These are phyloP conservation scores for Netelia inedita DNA, from an alignment of 2,888 invertebrate species.

Conservation along the genomic window DNA sequence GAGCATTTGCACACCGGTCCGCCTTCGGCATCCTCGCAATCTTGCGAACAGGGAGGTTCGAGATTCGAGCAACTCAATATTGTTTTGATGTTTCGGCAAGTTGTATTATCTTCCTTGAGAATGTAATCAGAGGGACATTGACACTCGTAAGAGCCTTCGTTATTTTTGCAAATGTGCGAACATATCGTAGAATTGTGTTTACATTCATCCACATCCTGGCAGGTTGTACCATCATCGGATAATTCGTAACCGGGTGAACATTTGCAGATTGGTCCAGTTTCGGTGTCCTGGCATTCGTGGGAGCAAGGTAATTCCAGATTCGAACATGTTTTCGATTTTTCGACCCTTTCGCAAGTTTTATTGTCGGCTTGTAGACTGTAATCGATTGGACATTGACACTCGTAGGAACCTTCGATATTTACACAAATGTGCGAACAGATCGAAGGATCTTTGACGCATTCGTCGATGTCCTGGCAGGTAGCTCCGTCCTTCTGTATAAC, in stretches of 20 bases:
- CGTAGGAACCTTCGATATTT: conserved; percentile 79
- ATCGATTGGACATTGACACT: conserved; percentile 86
- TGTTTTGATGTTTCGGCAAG: conserved; percentile 83
- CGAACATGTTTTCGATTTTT: conserved; percentile 76
- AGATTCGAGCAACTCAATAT: conserved; percentile 72
- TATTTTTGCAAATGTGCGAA: conserved; percentile 86
- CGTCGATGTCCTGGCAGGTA: conserved; percentile 81
- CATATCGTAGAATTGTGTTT: conserved; percentile 81
- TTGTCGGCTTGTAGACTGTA: conserved; percentile 78
- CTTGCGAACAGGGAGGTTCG: conserved; percentile 74
- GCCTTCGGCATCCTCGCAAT: conserved; percentile 79
- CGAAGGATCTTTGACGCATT: conserved; percentile 76
- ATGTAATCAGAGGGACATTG: conserved; percentile 79
- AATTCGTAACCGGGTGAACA: conserved; percentile 87
- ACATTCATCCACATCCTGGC: conserved; percentile 84
- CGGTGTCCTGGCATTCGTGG: conserved; percentile 79
- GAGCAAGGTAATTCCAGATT: conserved; percentile 73
- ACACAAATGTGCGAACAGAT: conserved; percentile 80
- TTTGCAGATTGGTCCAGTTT: conserved; percentile 84
- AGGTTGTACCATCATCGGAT: conserved; percentile 80
- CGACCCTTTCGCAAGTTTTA: conserved; percentile 74
- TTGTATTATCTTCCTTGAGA: conserved; percentile 80
- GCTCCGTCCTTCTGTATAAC: conserved; percentile 80
- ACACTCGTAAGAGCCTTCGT: conserved; percentile 85
- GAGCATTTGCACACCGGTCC: conserved; percentile 86